Base-by-base conservation (phyloP, 2,888 invertebrate species). In the Hirudinaria manillensis region DNA sequence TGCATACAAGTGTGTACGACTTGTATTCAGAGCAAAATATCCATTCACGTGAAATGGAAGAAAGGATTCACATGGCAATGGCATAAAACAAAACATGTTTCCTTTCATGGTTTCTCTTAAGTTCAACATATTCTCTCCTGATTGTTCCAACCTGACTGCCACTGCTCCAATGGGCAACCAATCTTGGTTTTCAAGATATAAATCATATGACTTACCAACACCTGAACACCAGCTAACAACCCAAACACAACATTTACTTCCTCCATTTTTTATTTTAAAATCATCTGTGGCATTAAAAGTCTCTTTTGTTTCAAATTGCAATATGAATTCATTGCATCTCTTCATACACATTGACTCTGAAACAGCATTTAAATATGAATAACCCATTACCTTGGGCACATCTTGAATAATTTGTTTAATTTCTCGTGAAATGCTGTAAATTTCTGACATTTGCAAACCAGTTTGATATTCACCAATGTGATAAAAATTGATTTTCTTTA, bases 1-100 rank as follows among this genome's bases (percentile, higher is more conserved):
- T 36, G 78, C 79, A 27, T 75, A 77, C 21, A 84, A 78, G n/a
- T 80, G 77, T 34, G 80, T 78, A 34, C 84, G 76, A 76, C 81
- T 81, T 21, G 81, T 78, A 7, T 79, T 80, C 21, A 84, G 79
- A 4, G 81, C 79, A 78, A 84, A 84, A 34, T 79, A 79, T 1
- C 81, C 82, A 74, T 83, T 83, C 3, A 83, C 77, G 72, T 82
- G 82, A 34, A 83, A 79, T 10, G 81, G 81, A 45, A 83, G 78
- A 4, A 72, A 70, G 56, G 79, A 79, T 34, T 76, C 72, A 21
- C 81, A 78, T 61, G 83, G 83, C 21, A 83, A 78, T 0, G 83
- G 83, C 34, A 83, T 77, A 51, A 80, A 81, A 66, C 82, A 83
- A 77, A 80, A 75, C 65, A 75, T 24, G 7, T 72, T 36, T 24